These are phyloP conservation scores for Diglossa cyanea DNA, from an alignment of 2,797 vertebrate genomes.

Conservation along the genomic window DNA sequence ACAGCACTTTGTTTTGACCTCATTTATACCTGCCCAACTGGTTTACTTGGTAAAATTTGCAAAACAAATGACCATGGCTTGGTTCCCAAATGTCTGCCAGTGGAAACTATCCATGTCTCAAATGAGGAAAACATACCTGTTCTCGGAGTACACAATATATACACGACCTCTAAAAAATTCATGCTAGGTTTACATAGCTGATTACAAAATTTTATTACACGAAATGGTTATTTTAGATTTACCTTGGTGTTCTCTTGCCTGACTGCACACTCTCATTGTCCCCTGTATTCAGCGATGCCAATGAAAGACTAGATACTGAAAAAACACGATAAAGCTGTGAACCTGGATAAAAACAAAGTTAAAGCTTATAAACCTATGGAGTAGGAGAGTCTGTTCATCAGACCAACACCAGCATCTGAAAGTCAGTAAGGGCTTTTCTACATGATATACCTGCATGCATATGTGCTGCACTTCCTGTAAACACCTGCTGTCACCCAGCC, in stretches of 20 bases:
- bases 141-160: background rate
- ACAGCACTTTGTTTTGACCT: background rate
- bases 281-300: slow-evolving; percentile 91
- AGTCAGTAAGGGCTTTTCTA: background rate
- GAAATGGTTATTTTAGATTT: slow-evolving; percentile 55
- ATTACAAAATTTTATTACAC: background rate
- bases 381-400: slow-evolving; percentile 64
- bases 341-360: slow-evolving; percentile 79
- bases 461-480: background rate
- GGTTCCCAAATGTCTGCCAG: background rate
- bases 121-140: background rate
- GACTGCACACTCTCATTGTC: slow-evolving; percentile 90
- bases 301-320: slow-evolving; percentile 95
- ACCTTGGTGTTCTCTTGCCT: slow-evolving; percentile 93
- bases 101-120: background rate
- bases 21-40: slow-evolving; percentile 8
- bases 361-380: slow-evolving; percentile 65
- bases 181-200: background rate
- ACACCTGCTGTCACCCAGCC: background rate
- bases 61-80: slow-evolving; percentile 12
- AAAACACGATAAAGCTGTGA: slow-evolving; percentile 85
- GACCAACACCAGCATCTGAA: slow-evolving; percentile 57
- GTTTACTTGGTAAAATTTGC: background rate
- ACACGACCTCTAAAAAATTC: background rate
- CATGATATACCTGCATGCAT: slow-evolving; percentile 54